Percentiles rank a stretch among this genome's conserved stretches.
Evolutionary conservation across 2,113 vertebrate genomes (phyloP).

Genomic region (Mastomys natalensis): DNA sequence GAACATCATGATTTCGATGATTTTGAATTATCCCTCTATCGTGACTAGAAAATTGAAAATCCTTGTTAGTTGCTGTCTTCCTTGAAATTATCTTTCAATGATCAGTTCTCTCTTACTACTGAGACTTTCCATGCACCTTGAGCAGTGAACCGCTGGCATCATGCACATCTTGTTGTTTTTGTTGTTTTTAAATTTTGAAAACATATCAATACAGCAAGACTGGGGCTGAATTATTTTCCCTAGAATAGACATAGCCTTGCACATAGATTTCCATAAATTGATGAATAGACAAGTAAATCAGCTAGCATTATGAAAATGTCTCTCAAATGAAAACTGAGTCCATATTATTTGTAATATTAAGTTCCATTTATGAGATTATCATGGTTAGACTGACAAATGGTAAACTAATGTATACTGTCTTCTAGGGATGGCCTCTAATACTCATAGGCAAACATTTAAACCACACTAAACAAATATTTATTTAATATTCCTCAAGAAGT

Average conservation of each 20-base stretch:
- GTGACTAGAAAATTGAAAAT: conserved; percentile 32
- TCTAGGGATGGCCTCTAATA: not conserved
- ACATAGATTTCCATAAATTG: conserved; percentile 24
- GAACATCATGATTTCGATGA: not conserved
- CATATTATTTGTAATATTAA: conserved; percentile 1
- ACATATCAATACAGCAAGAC: conserved; percentile 15
- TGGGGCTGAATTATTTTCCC: not conserved
- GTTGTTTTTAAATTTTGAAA: conserved; percentile 45
- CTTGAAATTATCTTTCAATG: conserved; percentile 31
- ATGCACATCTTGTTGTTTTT: not conserved
- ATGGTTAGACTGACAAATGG: not conserved
- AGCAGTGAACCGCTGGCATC: not conserved
- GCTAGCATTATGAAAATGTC: conserved; percentile 24
- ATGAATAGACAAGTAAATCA: conserved; percentile 37
- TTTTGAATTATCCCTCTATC: not conserved
- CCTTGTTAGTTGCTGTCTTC: not conserved
- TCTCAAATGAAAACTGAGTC: not conserved
- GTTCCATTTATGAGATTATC: conserved; percentile 39
- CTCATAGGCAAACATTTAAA: not conserved
- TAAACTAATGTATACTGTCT: not conserved
- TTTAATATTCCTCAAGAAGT: not conserved
- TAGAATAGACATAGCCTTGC: not conserved
- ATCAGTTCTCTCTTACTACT: conserved; percentile 20
- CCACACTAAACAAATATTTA: conserved; percentile 15
- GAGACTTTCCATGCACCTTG: not conserved